Conservation (phyloP, 2,113 vertebrate species). For the Carettochelys insculpta region DNA sequence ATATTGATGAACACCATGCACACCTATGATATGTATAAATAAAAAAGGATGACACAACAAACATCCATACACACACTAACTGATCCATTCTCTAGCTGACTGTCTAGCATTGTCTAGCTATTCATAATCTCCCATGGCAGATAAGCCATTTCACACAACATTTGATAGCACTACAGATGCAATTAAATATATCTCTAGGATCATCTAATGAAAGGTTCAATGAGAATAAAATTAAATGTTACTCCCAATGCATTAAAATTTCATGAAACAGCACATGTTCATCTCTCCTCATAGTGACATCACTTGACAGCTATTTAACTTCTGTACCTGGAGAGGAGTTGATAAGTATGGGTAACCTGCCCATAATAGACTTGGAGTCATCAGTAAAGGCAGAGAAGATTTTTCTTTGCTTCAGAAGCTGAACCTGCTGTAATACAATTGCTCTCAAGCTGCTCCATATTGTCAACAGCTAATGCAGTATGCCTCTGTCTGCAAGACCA, state of each 20-base stretch:
- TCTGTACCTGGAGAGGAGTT: background rate
- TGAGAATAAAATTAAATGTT: background rate
- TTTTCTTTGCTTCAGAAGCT: slow-evolving; percentile 18
- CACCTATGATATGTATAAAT: too few species aligned
- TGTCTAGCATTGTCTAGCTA: too few species aligned
- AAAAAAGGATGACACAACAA: too few species aligned
- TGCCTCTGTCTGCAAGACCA: slow-evolving; percentile 31
- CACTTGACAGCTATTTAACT: background rate
- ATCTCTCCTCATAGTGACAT: background rate
- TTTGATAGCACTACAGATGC: background rate
- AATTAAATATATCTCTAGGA: background rate
- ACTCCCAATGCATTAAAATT: background rate
- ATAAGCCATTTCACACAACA: slow-evolving; percentile 16
- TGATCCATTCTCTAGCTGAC: too few species aligned
- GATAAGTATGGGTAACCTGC: background rate
- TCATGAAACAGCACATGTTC: background rate
- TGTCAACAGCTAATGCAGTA: slow-evolving; percentile 50
- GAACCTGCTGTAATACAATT: slow-evolving; percentile 32
- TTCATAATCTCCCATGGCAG: too few species aligned
- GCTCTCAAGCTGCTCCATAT: slow-evolving; percentile 24
- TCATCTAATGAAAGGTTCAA: background rate
- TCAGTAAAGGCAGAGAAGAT: slow-evolving; percentile 1
- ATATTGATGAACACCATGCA: too few species aligned
- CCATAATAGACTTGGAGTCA: background rate
- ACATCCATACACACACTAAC: too few species aligned